Evolutionary conservation across 2,888 invertebrate genomes (phyloP).

Genomic region (Xanthostigma xanthostigma): DNA sequence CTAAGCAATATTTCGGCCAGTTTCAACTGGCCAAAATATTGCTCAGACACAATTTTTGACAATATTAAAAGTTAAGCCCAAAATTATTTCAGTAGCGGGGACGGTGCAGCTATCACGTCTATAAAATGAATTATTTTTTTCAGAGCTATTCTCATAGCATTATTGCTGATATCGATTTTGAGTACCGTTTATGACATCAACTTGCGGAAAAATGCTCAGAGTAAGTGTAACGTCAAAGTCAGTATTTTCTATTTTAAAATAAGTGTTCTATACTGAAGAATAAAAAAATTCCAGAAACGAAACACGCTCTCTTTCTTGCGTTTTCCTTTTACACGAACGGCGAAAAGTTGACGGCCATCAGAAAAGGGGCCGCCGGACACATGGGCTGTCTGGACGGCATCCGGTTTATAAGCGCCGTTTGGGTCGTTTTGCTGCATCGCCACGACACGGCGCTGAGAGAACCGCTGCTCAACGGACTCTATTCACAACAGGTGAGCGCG

Average conservation of each 20-base stretch:
- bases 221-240: too few relatives aligned
- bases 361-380: constrained; percentile 20
- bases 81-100: too few relatives aligned
- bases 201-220: too few relatives aligned
- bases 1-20: too few relatives aligned
- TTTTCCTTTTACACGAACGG: constrained; percentile 29
- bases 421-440: constrained; percentile 28
- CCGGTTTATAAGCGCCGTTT: constrained; percentile 27
- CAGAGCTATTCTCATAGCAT: neutral
- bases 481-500: neutral
- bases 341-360: constrained; percentile 23
- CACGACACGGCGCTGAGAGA: neutral
- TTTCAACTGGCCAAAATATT: too few relatives aligned
- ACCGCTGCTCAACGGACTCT: neutral
- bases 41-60: too few relatives aligned
- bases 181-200: too few relatives aligned
- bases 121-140: neutral
- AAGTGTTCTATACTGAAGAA: too few relatives aligned
- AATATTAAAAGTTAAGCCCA: too few relatives aligned
- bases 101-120: too few relatives aligned
- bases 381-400: constrained; percentile 28
- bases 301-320: neutral
- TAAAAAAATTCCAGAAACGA: neutral
- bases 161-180: too few relatives aligned
- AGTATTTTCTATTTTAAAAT: too few relatives aligned